These are phyloP conservation scores for Meloidogyne chitwoodi DNA, from an alignment of 1,140 invertebrate species.

Conservation along the genomic window DNA sequence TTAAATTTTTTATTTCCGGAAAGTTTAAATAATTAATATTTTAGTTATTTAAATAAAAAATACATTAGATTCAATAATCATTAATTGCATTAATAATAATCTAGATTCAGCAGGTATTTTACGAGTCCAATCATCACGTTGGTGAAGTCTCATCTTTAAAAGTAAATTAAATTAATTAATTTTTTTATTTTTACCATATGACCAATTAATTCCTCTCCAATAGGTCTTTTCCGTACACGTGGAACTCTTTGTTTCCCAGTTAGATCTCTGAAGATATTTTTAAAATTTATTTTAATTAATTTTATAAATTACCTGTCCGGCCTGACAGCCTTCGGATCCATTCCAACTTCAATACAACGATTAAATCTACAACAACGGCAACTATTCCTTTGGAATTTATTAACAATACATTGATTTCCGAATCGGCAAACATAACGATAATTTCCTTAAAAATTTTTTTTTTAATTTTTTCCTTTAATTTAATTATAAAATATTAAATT, in stretches of 20 bases:
- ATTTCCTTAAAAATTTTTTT: background rate
- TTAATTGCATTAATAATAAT: slow-evolving; percentile 56
- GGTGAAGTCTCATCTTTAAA: slow-evolving; percentile 51
- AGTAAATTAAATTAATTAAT: background rate
- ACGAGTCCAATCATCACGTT: slow-evolving; percentile 57
- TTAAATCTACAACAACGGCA: slow-evolving; percentile 55
- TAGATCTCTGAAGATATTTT: slow-evolving; percentile 32
- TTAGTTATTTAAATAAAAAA: no score
- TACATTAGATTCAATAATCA: slow-evolving; percentile 58
- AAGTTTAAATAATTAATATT: no score
- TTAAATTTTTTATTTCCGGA: no score
- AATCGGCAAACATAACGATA: slow-evolving; percentile 49
- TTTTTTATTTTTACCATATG: slow-evolving; percentile 48
- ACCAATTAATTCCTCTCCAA: slow-evolving; percentile 58
- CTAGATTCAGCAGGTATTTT: slow-evolving; percentile 57
- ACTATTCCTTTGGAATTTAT: slow-evolving; percentile 53
- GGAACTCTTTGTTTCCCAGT: slow-evolving; percentile 58
- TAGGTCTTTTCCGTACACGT: slow-evolving; percentile 44
- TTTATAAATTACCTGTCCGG: slow-evolving; percentile 53
- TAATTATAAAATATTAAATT: no score
- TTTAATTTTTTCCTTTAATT: background rate
- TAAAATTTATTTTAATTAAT: background rate
- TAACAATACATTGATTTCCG: slow-evolving; percentile 59
- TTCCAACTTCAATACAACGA: slow-evolving; percentile 47
- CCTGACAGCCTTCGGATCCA: slow-evolving; percentile 57